Base-by-base conservation (phyloP, 2,113 vertebrate genomes). In the Fulmarus glacialis region DNA sequence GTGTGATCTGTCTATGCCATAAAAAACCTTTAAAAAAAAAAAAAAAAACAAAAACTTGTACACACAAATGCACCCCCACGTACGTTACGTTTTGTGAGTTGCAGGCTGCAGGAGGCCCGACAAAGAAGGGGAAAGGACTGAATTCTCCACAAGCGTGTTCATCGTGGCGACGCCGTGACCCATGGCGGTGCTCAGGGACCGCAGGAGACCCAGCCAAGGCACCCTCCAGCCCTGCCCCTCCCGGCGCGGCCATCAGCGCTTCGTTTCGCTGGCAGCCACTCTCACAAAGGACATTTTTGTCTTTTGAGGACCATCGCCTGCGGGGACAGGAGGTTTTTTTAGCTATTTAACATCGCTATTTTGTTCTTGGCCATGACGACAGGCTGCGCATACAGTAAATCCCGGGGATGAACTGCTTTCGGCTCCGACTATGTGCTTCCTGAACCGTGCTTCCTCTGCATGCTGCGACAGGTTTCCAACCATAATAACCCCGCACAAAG, bases 401-500 rank as follows among this genome's bases (percentile, higher is more conserved):
- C 87, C 89, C 12, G 0, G 52, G 90, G 93, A 96, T 82, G 48
- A 95, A 95, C 59, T 48, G 81, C 92, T 89, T 73, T 91, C 18
- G 2, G 55, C 70, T 89, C 79, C 58, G 55, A 95, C 83, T 87
- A 80, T 80, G 66, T 62, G 89, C 72, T 80, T 96, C 92, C 70
- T 94, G 89, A 97, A 72, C 90, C 42, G 4, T 92, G 91, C 78
- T 97, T 95, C 90, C 90, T 62, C 77, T 93, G 72, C 93, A 5
- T 75, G 95, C 84, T 96, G 84, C 3, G 19, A 95, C 91, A 96
- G 89, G 94, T 78, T 83, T 90, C 87, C 36, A 75, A 67, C 73
- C 91, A 84, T 86, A 89, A 92, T 81, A 93, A 93, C 60, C 58
- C 79, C 2, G 5, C 58, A 91, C 64, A 82, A 82, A 87, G 79